These are phyloP conservation scores for Dallia pectoralis DNA, from an alignment of 2,797 vertebrate genomes.

Conservation along the genomic window DNA sequence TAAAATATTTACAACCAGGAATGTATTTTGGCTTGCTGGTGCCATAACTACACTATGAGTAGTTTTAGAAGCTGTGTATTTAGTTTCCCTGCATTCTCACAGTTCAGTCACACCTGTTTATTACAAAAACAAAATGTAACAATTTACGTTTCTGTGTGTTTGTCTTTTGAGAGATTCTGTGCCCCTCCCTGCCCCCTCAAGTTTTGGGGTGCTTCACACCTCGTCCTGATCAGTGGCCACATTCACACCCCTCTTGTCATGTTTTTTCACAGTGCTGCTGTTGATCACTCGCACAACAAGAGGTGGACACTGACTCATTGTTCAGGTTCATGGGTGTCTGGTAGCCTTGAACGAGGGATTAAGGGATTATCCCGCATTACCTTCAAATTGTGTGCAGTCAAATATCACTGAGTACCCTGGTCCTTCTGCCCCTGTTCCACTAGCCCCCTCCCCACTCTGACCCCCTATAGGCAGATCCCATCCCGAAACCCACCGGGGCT, in stretches of 20 bases:
- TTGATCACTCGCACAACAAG: constrained; percentile 48
- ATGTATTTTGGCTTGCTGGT: background rate
- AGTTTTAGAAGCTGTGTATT: constrained; percentile 6
- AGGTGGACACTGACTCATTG: constrained; percentile 55
- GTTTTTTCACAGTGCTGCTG: constrained; percentile 27
- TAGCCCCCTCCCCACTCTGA: constrained; percentile 13
- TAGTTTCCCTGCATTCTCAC: background rate
- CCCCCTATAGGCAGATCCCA: constrained; percentile 37
- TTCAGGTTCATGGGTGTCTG: constrained; percentile 61
- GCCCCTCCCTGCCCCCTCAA: background rate
- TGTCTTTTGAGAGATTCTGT: background rate
- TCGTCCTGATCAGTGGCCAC: constrained; percentile 36
- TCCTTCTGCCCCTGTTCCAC: constrained; percentile 14
- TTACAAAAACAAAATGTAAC: constrained; percentile 5
- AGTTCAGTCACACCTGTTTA: constrained; percentile 2
- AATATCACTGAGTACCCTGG: constrained; percentile 28
- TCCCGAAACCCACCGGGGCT: constrained; percentile 27
- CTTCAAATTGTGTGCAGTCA: constrained; percentile 41
- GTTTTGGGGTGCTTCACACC: constrained; percentile 31
- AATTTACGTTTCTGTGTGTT: background rate
- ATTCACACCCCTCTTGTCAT: constrained; percentile 52
- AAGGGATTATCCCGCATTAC: constrained; percentile 51
- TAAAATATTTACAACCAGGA: background rate
- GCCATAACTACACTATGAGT: background rate
- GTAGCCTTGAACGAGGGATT: constrained; percentile 50